Percentiles rank a stretch among this genome's conserved stretches.
Conservation (phyloP, 2,113 vertebrate species). For the Ibidorhyncha struthersii region DNA sequence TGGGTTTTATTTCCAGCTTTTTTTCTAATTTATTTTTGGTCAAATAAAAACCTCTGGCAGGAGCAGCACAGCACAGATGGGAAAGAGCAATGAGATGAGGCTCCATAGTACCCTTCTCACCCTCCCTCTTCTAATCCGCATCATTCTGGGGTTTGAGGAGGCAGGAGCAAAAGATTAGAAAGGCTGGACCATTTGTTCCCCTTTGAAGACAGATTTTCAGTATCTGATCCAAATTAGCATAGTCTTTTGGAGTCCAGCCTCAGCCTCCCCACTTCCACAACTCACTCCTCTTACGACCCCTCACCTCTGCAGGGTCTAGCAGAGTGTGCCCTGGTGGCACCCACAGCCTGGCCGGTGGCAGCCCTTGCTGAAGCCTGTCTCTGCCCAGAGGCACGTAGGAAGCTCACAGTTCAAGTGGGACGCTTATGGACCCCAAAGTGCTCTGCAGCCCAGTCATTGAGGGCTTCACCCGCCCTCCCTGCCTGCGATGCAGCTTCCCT, state of each 20-base stretch:
- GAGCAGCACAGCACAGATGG: not conserved
- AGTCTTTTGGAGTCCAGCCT: not conserved
- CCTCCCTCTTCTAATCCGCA: not conserved
- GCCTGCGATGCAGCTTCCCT: accelerated
- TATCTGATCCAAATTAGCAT: not conserved
- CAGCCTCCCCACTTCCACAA: not conserved
- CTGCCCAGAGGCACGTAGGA: accelerated
- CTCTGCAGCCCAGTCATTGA: not conserved
- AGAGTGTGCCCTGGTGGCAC: accelerated
- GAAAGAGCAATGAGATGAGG: not conserved
- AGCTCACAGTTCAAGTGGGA: accelerated
- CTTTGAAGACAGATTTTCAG: not conserved
- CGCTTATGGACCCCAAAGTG: accelerated
- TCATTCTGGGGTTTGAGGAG: not conserved
- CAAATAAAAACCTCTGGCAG: conserved; percentile 15
- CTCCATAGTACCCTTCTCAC: not conserved
- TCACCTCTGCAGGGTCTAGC: accelerated
- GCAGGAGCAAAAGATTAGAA: not conserved
- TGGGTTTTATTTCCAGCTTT: not conserved
- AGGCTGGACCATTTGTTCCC: not conserved
- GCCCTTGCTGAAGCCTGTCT: not conserved
- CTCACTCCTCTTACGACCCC: accelerated
- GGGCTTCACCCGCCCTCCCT: not conserved
- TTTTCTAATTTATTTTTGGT: not conserved
- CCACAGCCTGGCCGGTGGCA: accelerated